These are phyloP conservation scores for Chaetophractus vellerosus DNA, from an alignment of 2,797 vertebrate species.

Conservation along the genomic window DNA sequence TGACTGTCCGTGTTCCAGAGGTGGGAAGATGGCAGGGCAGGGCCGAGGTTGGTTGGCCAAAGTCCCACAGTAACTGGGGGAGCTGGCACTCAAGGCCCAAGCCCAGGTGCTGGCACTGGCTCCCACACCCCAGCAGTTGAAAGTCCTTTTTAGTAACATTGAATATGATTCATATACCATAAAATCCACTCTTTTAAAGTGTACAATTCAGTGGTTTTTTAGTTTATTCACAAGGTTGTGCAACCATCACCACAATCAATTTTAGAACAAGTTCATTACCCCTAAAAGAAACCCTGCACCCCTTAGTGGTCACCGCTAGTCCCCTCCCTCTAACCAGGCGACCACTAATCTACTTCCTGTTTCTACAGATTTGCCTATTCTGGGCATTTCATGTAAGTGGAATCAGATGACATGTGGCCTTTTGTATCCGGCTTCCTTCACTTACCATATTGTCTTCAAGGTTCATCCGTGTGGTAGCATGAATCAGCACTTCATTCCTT, in stretches of 20 bases:
- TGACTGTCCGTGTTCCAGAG: rapidly evolving
- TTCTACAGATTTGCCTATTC: not conserved
- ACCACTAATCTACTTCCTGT: not conserved
- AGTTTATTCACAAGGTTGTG: not conserved
- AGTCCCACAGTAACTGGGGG: not conserved
- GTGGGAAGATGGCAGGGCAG: not conserved
- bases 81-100: no score
- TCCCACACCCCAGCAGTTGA: rapidly evolving
- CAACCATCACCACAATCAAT: not conserved
- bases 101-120: not conserved
- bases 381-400: rapidly evolving
- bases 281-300: not conserved
- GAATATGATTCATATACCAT: not conserved
- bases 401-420: rapidly evolving
- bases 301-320: not conserved
- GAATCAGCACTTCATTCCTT: not conserved
- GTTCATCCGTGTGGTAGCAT: rapidly evolving
- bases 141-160: not conserved
- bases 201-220: not conserved
- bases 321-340: not conserved
- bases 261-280: constrained; percentile 21
- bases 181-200: not conserved
- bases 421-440: not conserved
- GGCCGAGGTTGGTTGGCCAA: rapidly evolving
- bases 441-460: rapidly evolving